Base-by-base conservation (phyloP, 1,140 invertebrate species). In the Ips nitidus region DNA sequence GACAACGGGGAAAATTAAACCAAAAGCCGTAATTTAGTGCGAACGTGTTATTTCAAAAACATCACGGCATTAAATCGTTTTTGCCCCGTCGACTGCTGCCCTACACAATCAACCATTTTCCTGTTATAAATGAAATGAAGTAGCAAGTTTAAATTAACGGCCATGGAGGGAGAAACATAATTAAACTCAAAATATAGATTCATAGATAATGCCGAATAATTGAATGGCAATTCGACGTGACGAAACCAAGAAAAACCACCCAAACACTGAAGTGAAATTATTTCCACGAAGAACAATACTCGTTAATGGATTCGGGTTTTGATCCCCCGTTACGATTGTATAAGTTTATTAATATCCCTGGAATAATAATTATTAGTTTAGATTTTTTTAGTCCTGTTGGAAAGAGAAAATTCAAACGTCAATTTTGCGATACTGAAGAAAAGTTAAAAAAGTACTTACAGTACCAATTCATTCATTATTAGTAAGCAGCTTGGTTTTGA, bases 61-160 rank as follows among this genome's bases (percentile, higher is more conserved):
- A 47, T 37, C 22, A 47, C 2, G 22, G 42, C 42, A 62, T 62
- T 50, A 62, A 62, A 62, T 62, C 42, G 43, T 47, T 62, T 62
- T 62, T 47, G 40, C 59, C 43, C n/a, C 59, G 22, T 6, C 53
- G 6, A 6, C 8, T 5, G 22, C 53, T 37, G 41, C 59, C 22
- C 42, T 62, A 62, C 59, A 45, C 59, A 62, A 62, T 62, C 59
- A 47, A 62, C 43, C 42, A 22, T 62, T 62, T 60, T 47, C 59
- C 43, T 47, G 59, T 47, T 62, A 62, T 62, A 62, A 62, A 62
- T 52, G 59, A 62, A 62, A 62, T 62, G 59, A 62, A 62, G 59
- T 62, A 62, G 59, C 59, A 62, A 62, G 59, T 62, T 62, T 62
- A 62, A 62, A 62, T 62, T 62, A 62, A 62, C 59, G 53, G 39